Percentiles rank a stretch among this genome's conserved stretches.
These are phyloP conservation scores for Rugalucina vietnamica DNA, from an alignment of 2,888 invertebrate genomes.

Conservation along the genomic window DNA sequence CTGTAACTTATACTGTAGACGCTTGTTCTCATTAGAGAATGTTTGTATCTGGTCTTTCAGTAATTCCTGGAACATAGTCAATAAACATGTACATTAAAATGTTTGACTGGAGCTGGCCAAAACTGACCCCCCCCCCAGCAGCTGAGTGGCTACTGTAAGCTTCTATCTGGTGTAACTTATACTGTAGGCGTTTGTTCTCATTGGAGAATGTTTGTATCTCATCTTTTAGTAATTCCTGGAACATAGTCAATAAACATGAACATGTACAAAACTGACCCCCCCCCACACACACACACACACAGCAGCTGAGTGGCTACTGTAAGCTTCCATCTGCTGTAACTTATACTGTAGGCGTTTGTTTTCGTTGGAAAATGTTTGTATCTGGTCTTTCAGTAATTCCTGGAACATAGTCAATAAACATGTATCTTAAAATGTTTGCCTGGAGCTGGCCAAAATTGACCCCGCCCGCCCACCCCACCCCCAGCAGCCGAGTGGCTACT, in stretches of 20 bases:
- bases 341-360: constrained; percentile 76
- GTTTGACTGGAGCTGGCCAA: constrained; percentile 59
- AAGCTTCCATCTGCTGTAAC: constrained; percentile 62
- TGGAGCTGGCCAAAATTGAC: no score
- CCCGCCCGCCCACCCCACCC: no score
- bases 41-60: constrained; percentile 77
- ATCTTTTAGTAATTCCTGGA: constrained; percentile 76
- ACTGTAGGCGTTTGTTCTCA: constrained; percentile 77
- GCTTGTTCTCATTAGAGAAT: constrained; percentile 77
- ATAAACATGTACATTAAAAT: no score
- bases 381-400: constrained; percentile 76
- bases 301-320: constrained; percentile 36
- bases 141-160: constrained; percentile 37
- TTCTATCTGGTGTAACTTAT: constrained; percentile 67
- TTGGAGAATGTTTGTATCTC: constrained; percentile 76
- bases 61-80: constrained; percentile 73
- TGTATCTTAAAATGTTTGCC: no score
- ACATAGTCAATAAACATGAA: no score
- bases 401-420: no score
- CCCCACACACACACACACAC: no score
- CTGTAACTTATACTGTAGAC: constrained; percentile 72
- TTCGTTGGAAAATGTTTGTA: constrained; percentile 77
- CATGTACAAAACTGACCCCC: no score
- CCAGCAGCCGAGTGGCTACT: constrained; percentile 41
- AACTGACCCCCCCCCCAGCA: constrained; percentile 34